Conservation (phyloP, 2,888 invertebrate species). For the Macrostomum cliftonense region DNA sequence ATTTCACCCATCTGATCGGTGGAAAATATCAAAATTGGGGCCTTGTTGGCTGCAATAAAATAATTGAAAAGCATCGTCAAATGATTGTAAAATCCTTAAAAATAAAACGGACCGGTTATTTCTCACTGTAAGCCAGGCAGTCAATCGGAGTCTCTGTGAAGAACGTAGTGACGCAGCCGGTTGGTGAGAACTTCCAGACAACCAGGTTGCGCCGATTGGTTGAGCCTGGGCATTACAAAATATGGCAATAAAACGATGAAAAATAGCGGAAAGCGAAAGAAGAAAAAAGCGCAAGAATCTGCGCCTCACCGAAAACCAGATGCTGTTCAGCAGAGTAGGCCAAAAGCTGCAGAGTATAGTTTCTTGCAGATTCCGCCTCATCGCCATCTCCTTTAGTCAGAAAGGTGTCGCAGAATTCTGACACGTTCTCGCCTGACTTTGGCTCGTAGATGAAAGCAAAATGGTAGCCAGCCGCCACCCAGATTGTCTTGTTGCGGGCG, state of each 20-base stretch:
- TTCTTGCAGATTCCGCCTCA: slow-evolving; percentile 9
- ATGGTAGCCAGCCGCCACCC: slow-evolving; percentile 32
- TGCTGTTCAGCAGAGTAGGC: slow-evolving; percentile 30
- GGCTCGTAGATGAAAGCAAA: slow-evolving; percentile 34
- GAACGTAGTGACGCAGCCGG: slow-evolving; percentile 32
- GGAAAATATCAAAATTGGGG: slow-evolving; percentile 33
- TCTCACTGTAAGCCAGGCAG: slow-evolving; percentile 33
- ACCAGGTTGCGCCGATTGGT: slow-evolving; percentile 31
- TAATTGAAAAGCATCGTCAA: no score
- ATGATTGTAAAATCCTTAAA: no score
- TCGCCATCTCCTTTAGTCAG: slow-evolving; percentile 30
- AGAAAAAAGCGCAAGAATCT: no score
- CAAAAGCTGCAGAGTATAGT: slow-evolving; percentile 28
- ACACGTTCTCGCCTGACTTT: slow-evolving; percentile 36
- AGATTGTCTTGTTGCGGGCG: slow-evolving; percentile 32
- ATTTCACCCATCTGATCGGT: slow-evolving; percentile 30
- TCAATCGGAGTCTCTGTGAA: slow-evolving; percentile 25
- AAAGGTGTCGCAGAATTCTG: slow-evolving; percentile 33
- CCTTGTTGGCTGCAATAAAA: slow-evolving; percentile 24
- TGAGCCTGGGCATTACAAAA: no score
- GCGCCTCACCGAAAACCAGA: slow-evolving; percentile 25
- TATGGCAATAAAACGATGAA: no score
- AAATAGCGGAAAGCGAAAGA: not conserved
- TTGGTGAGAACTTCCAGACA: slow-evolving; percentile 33
- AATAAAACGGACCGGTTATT: no score